Conservation (phyloP, 1,140 invertebrate species). For the Apocrypta bakeri region DNA sequence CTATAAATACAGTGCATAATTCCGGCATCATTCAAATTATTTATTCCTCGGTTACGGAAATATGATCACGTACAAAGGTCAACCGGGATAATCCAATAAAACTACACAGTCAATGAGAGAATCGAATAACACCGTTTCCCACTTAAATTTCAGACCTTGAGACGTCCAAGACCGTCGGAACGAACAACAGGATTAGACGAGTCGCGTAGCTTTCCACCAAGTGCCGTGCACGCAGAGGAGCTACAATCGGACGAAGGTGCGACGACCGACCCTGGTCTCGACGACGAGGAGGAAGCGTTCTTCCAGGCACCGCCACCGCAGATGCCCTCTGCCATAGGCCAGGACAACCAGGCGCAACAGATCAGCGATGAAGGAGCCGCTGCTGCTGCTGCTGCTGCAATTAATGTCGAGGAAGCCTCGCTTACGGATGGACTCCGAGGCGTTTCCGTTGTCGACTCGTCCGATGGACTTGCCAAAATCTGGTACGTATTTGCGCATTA, state of each 20-base stretch:
- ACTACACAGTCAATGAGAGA: too few species aligned
- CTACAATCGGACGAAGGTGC: conserved; percentile 52
- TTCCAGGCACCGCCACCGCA: conserved; percentile 60
- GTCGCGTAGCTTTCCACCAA: conserved; percentile 71
- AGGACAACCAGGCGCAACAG: conserved; percentile 24
- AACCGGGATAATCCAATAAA: too few species aligned
- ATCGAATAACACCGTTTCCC: neutral
- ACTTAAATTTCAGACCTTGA: conserved; percentile 30
- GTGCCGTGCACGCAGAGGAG: conserved; percentile 54
- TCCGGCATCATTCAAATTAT: too few species aligned
- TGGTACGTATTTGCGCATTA: neutral
- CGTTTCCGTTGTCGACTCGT: conserved; percentile 38
- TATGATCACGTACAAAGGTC: too few species aligned
- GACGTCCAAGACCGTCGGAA: conserved; percentile 26
- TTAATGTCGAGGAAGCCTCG: conserved; percentile 52
- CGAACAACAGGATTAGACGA: conserved; percentile 5
- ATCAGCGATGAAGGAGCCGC: neutral
- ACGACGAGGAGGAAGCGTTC: conserved; percentile 64
- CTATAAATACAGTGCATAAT: too few species aligned
- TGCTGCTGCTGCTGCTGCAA: neutral
- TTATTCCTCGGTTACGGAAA: too few species aligned
- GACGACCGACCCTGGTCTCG: conserved; percentile 50
- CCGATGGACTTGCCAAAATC: conserved; percentile 64
- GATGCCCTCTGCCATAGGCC: conserved; percentile 3
- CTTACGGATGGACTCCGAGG: conserved; percentile 33